Percentiles rank a stretch among this genome's conserved stretches.
Conservation (phyloP, 2,113 vertebrate species). For the Halichoerus grypus region DNA sequence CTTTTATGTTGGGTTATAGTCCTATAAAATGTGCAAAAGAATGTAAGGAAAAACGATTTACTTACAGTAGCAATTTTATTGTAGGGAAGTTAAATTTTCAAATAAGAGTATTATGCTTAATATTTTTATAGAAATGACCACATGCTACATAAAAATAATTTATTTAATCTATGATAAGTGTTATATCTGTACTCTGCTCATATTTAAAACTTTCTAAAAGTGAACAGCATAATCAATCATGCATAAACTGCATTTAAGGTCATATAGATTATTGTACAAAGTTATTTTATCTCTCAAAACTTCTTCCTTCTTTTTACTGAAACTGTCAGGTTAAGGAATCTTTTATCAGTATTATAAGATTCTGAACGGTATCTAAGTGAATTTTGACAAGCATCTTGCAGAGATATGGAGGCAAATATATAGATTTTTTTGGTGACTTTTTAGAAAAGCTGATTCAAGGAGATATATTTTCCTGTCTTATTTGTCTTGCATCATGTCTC, state of each 20-base stretch:
- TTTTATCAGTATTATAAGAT: not conserved
- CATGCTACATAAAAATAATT: not conserved
- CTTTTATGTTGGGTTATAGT: not conserved
- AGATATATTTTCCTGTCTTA: not conserved
- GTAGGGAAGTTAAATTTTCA: not conserved
- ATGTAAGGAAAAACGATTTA: not conserved
- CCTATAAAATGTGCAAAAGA: not conserved
- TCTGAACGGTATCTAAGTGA: not conserved
- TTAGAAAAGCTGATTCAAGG: not conserved
- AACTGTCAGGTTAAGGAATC: not conserved
- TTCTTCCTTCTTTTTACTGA: not conserved
- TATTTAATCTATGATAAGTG: not conserved
- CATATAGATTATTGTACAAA: not conserved
- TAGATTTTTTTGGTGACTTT: not conserved
- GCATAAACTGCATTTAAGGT: not conserved
- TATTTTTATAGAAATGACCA: constrained; percentile 5
- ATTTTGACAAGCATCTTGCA: not conserved
- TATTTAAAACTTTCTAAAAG: not conserved
- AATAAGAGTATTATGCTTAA: not conserved
- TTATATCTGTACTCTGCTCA: not conserved
- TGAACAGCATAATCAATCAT: not conserved
- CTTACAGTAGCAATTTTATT: not conserved
- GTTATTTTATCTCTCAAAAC: not conserved
- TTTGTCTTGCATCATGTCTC: not conserved
- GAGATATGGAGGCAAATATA: not conserved